Conservation (phyloP, 2,113 vertebrate species). For the Xerus inauris region DNA sequence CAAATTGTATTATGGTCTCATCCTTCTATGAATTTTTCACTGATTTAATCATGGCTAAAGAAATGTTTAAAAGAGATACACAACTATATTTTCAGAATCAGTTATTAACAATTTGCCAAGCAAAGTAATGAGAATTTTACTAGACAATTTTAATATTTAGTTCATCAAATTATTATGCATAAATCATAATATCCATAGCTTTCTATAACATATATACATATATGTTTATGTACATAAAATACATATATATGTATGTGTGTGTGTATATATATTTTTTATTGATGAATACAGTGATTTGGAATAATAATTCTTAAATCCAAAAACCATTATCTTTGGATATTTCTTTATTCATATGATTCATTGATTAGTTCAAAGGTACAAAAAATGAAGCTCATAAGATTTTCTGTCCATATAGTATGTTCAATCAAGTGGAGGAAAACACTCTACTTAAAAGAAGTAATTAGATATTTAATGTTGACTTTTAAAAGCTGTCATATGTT, state of each 20-base stretch:
- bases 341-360: neutral
- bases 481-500: conserved; percentile 17
- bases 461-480: neutral
- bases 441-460: neutral
- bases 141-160: conserved; percentile 45
- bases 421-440: neutral
- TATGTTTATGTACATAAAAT: too few relatives aligned
- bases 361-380: neutral
- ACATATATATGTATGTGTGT: too few relatives aligned
- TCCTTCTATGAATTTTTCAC: neutral
- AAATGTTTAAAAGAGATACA: neutral
- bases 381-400: neutral
- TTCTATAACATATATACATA: neutral
- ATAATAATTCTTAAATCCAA: conserved; percentile 21
- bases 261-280: neutral
- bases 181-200: neutral
- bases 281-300: neutral
- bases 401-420: neutral
- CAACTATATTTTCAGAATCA: conserved; percentile 31
- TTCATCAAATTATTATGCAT: conserved; percentile 33
- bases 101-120: conserved; percentile 22
- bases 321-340: neutral
- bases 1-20: neutral
- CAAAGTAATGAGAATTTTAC: neutral
- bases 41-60: neutral